Base-by-base conservation (phyloP, 2,888 invertebrate genomes). In the Aspidiotus rigidus region DNA sequence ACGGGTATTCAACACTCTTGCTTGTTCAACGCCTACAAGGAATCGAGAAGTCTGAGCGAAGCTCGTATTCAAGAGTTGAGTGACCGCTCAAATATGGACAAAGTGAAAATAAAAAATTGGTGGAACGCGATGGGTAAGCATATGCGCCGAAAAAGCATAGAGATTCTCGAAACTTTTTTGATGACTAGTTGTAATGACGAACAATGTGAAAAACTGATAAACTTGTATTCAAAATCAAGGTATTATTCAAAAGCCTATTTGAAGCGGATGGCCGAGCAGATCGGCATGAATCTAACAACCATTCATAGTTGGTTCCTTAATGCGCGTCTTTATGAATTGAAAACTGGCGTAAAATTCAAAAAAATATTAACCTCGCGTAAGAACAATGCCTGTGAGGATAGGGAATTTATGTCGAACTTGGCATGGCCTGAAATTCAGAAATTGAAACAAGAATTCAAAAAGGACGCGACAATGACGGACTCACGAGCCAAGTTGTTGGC, bases 321-420 rank as follows among this genome's bases (percentile, higher is more conserved):
- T 17, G 67, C 67, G 17, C 67, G 67, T 15, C 53, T 39, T 7
- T 67, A 59, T 49, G 67, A 67, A 60, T 7, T 60, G 0, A 15
- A 44, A 13, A n/a, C 16, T 1, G 59, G 59, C 5, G 10, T 39
- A 13, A 17, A 59, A 39, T 59, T 28, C 49, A 49, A 49, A 6
- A 11, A 3, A 11, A 49, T 3, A 49, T 49, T 6, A 6, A n/a
- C 10, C 11, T n/a, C 49, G 3, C n/a, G 3, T 49, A 13, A 6
- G 1, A 6, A 49, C n/a, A 2, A 2, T 3, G 11, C 49, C 10
- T 11, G n/a, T 13, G 49, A 49, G 11, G 49, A 49, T n/a, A 49
- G 2, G 3, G 49, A 2, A 1, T 49, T 49, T 6, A n/a, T 3
- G 6, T n/a, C 49, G 49, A 49, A 49, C 3, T n/a, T 49, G 11